A percentile compares a stretch with the other conserved stretches of the same genome.
Evolutionary conservation across 2,888 invertebrate genomes (phyloP).

Genomic region (Macrophya alboannulata): DNA sequence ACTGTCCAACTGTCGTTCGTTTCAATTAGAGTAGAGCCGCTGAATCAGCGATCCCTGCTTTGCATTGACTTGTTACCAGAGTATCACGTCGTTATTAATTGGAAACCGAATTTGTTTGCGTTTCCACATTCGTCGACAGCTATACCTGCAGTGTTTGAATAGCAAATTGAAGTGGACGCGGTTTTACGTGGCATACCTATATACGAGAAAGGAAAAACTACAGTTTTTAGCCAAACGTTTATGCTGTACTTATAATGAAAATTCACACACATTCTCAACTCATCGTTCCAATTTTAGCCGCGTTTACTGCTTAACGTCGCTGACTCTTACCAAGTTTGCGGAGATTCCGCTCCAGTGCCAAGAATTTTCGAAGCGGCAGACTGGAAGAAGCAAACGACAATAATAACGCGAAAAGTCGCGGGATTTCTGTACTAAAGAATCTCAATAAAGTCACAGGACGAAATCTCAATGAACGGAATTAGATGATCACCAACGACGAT

Average conservation of each 20-base stretch:
- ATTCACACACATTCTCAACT: not conserved
- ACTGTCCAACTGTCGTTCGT: slow-evolving; percentile 57
- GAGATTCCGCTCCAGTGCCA: slow-evolving; percentile 43
- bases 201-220: not conserved
- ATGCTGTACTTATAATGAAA: not conserved
- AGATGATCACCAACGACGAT: not conserved
- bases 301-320: slow-evolving; percentile 33
- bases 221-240: slow-evolving; percentile 6
- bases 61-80: slow-evolving; percentile 51
- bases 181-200: not conserved
- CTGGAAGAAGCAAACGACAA: slow-evolving; percentile 32
- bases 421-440: slow-evolving; percentile 1
- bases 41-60: slow-evolving; percentile 54
- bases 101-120: slow-evolving; percentile 45
- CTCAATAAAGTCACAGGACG: not conserved
- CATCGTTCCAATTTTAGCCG: slow-evolving; percentile 19
- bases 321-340: slow-evolving; percentile 41
- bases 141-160: not conserved
- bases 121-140: not conserved
- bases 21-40: slow-evolving; percentile 57
- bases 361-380: slow-evolving; percentile 44
- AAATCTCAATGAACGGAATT: not conserved
- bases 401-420: slow-evolving; percentile 19
- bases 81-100: slow-evolving; percentile 54
- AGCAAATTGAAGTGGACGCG: not conserved